These are phyloP conservation scores for Allacma fusca DNA, from an alignment of 2,888 invertebrate species.

Conservation along the genomic window DNA sequence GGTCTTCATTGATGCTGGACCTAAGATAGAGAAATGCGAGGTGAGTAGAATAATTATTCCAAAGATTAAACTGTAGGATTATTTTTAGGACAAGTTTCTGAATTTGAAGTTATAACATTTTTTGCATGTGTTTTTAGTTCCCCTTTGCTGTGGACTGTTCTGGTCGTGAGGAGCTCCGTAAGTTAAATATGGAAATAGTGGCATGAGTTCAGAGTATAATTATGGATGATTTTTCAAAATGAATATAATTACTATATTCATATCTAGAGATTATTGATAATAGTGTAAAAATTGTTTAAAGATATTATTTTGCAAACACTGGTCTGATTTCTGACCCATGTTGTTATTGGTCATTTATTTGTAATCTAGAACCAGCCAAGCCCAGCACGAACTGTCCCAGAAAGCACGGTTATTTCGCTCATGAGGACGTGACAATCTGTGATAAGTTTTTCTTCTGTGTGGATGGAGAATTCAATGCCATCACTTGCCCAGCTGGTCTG, in stretches of 20 bases:
- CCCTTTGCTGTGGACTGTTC: slow-evolving; percentile 78
- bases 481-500: slow-evolving; percentile 84
- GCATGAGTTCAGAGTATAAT: not conserved
- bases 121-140: slow-evolving; percentile 48
- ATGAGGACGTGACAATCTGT: slow-evolving; percentile 79
- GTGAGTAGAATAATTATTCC: not conserved
- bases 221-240: no score
- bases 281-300: no score
- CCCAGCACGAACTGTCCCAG: slow-evolving; percentile 79
- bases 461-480: slow-evolving; percentile 85
- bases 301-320: no score
- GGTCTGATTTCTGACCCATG: not conserved
- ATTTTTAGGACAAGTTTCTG: no score
- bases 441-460: slow-evolving; percentile 68
- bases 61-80: no score
- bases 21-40: slow-evolving; percentile 82
- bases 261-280: no score
- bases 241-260: no score
- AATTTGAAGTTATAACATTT: no score
- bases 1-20: slow-evolving; percentile 87
- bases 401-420: slow-evolving; percentile 86
- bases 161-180: slow-evolving; percentile 79
- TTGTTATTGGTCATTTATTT: not conserved
- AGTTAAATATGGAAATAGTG: slow-evolving; percentile 65
- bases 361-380: slow-evolving; percentile 73